Percentiles rank a stretch among this genome's conserved stretches.
Conservation (phyloP, 2,797 vertebrate genomes). For the Hemibagrus guttatus region DNA sequence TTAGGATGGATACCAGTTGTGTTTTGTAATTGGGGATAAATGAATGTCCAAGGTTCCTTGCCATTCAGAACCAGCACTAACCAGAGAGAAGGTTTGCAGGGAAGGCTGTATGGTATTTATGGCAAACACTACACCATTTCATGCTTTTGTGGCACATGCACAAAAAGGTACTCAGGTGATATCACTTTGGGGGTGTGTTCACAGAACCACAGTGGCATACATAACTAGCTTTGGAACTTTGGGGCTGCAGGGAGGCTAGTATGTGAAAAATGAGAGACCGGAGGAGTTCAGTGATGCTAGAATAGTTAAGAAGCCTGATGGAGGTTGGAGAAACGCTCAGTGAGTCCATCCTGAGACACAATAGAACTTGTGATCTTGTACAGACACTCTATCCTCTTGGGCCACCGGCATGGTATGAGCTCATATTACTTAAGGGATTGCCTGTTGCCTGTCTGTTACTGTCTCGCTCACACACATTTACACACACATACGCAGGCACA, state of each 20-base stretch:
- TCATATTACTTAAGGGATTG: constrained; percentile 68
- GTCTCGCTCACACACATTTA: constrained; percentile 32
- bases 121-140: not conserved
- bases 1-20: not conserved
- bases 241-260: constrained; percentile 36
- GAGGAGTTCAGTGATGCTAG: constrained; percentile 65
- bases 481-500: constrained; percentile 19
- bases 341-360: constrained; percentile 67
- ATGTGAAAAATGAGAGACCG: constrained; percentile 57
- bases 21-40: not conserved
- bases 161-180: not conserved
- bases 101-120: not conserved
- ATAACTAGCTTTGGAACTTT: not conserved
- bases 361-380: constrained; percentile 76
- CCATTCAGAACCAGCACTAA: not conserved
- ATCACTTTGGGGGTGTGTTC: not conserved
- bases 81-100: not conserved
- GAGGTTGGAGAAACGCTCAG: constrained; percentile 28
- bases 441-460: constrained; percentile 67
- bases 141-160: not conserved
- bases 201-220: not conserved
- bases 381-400: constrained; percentile 69
- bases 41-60: not conserved
- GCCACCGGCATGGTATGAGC: constrained; percentile 61
- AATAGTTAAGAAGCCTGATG: constrained; percentile 51